Evolutionary conservation across 2,113 vertebrate species (phyloP), one percentile per base, ranked within the genome.

Genomic region (Procapra przewalskii): DNA sequence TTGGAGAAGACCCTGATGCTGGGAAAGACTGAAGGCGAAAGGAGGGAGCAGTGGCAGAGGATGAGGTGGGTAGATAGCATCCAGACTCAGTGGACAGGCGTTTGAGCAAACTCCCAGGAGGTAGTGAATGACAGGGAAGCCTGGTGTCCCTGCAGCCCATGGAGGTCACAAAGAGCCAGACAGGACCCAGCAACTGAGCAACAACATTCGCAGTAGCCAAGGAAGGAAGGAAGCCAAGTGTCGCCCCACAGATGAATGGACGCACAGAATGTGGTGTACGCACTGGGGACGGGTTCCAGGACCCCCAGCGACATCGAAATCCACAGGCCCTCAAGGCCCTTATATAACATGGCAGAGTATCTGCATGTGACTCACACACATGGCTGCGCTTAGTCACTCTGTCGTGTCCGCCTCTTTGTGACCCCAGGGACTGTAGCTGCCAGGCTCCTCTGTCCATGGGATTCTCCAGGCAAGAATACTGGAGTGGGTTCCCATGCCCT

Each of bases 261-360:
- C 6, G 4, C 31, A 36, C 3, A 29, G 43, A 31, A 21, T 0
- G 4, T 0, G 10, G 36, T 15, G 16, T 3, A 8, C 36, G 17
- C 10, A 29, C 2, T 45, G 33, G 81, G 80, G 15, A 36, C 50
- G 25, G 19, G 50, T 3, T 36, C 80, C 50, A n/a, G 33, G 50
- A 54, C 50, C 50, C 31, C 6, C 11, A 2, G 1, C 2, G 10
- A 21, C 79, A 54, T 13, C 33, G 25, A 23, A 54, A 36, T 1
- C 50, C 50, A 5, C 50, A n/a, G 50, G 8, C 1, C 19, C 81
- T 54, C 33, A 4, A 36, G 33, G 33, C 80, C 80, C 81, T 36
- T 14, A 9, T 5, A 4, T 25, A 11, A 13, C 33, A 5, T 0
- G 33, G 19, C 21, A 36, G 19, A 1, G 50, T 36, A 13, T 23